Percentiles rank a stretch among this genome's conserved stretches.
phyloP scores from a whole-genome alignment of 2,888 invertebrate species.

The Eurytoma californica region DNA sequence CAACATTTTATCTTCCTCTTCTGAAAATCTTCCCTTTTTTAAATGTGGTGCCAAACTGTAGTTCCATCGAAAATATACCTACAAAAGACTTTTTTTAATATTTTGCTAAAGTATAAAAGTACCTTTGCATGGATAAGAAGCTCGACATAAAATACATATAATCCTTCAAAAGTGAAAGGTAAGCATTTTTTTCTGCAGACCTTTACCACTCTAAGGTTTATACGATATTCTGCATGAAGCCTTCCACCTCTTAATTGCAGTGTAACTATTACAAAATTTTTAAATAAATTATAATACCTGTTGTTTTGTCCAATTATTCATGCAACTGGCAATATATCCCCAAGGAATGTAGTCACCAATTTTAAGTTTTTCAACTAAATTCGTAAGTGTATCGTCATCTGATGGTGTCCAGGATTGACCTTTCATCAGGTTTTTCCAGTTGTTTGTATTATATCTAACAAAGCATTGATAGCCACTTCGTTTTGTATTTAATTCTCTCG shows the following conservation, averaged over 20 bases:
- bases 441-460: conserved; percentile 79
- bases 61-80: conserved; percentile 77
- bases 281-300: conserved; percentile 72
- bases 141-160: conserved; percentile 2
- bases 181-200: neutral
- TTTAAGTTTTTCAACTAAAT: conserved; percentile 80
- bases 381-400: conserved; percentile 82
- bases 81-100: neutral
- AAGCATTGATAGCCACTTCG: conserved; percentile 84
- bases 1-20: conserved; percentile 82
- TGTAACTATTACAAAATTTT: neutral
- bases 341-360: conserved; percentile 85
- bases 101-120: neutral
- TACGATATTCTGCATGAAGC: too few relatives aligned
- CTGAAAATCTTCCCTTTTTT: conserved; percentile 80
- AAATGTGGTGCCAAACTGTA: conserved; percentile 75
- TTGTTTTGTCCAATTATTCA: conserved; percentile 80
- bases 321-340: conserved; percentile 81
- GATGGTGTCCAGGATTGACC: conserved; percentile 72
- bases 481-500: conserved; percentile 77
- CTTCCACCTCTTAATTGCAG: too few relatives aligned
- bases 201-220: too few relatives aligned
- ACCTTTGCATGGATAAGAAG: neutral
- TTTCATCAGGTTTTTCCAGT: conserved; percentile 53
- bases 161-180: neutral